Conservation (phyloP, 1,140 invertebrate species). For the Littorina saxatilis region DNA sequence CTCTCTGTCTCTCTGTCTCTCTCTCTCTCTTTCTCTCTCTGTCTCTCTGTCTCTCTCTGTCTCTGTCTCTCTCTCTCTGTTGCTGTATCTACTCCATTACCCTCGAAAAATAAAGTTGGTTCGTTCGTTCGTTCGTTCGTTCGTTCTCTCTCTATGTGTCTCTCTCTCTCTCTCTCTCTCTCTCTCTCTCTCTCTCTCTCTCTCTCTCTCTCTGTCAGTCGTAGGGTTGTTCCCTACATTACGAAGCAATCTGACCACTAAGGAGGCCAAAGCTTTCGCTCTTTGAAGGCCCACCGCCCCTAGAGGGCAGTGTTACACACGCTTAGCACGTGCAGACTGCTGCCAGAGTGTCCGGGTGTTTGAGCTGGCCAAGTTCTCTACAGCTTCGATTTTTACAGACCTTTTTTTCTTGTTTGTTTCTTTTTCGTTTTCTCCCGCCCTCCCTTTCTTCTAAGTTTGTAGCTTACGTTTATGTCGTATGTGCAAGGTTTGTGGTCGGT, state of each 20-base stretch:
- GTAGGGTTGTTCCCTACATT: neutral
- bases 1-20: neutral
- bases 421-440: too few relatives aligned
- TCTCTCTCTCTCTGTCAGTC: conserved; percentile 12
- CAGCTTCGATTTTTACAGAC: neutral
- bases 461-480: too few relatives aligned
- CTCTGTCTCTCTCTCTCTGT: neutral
- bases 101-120: too few relatives aligned
- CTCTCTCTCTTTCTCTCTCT: neutral
- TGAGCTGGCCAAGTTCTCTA: neutral
- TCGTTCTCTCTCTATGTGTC: too few relatives aligned
- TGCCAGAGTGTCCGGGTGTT: too few relatives aligned
- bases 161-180: neutral
- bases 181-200: neutral
- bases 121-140: too few relatives aligned
- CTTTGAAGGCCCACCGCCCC: neutral
- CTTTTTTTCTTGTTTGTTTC: too few relatives aligned
- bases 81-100: too few relatives aligned
- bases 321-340: too few relatives aligned
- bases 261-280: neutral
- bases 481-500: too few relatives aligned
- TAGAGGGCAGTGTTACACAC: neutral
- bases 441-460: too few relatives aligned
- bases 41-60: neutral
- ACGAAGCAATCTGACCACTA: conserved; percentile 11